Conservation (phyloP, 2,113 vertebrate species). For the Pterocles orientalis region DNA sequence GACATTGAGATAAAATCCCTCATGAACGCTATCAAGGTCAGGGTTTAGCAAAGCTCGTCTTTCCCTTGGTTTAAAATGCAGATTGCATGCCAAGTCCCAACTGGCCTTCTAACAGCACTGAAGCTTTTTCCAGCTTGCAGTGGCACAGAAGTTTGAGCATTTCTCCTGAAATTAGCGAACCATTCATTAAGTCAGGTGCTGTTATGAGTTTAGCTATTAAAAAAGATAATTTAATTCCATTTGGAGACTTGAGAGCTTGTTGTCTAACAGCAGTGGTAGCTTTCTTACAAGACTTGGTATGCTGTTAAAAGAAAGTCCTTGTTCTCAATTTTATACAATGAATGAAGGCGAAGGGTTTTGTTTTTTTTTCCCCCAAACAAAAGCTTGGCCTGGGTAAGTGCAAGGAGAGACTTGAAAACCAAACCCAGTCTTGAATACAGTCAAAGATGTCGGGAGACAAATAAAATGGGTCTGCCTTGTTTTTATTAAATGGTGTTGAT, state of each 20-base stretch:
- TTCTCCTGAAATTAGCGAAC: neutral
- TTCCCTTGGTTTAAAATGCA: constrained; percentile 4
- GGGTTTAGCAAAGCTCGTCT: constrained; percentile 8
- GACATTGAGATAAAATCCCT: constrained; percentile 12
- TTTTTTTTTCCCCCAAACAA: neutral
- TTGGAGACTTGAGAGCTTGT: neutral
- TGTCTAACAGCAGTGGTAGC: neutral
- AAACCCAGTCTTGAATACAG: neutral
- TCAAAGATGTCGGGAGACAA: neutral
- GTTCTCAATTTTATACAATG: neutral
- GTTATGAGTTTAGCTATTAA: neutral
- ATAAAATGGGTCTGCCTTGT: neutral
- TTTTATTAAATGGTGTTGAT: neutral
- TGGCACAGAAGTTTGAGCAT: neutral
- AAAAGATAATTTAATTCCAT: neutral
- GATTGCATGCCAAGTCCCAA: neutral
- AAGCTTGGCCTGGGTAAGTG: neutral
- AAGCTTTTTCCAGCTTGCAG: neutral
- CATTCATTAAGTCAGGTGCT: neutral
- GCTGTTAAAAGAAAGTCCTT: neutral
- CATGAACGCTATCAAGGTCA: constrained; percentile 4
- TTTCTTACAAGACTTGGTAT: neutral
- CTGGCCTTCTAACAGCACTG: neutral
- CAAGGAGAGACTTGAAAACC: neutral
- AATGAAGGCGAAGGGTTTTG: neutral